Evolutionary conservation across 2,888 invertebrate genomes (phyloP).

Genomic region (Hydrotaea diabolus): DNA sequence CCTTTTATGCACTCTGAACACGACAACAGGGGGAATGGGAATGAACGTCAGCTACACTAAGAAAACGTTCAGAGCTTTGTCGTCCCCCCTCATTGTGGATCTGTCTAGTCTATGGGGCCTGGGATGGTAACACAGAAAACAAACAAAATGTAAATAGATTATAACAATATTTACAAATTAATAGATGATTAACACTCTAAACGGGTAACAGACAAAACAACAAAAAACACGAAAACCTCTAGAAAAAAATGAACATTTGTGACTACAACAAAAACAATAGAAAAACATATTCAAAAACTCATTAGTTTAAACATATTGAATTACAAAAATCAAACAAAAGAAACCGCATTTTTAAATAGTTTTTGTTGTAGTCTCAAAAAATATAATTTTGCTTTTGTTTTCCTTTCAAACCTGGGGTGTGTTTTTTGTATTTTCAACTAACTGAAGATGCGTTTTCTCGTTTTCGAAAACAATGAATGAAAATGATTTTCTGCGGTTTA

Average conservation of each 20-base stretch:
- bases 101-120: too few relatives aligned
- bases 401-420: neutral
- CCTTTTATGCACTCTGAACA: constrained; percentile 7
- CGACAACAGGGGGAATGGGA: neutral
- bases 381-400: neutral
- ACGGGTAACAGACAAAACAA: neutral
- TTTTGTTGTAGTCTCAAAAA: neutral
- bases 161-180: constrained; percentile 44
- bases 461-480: neutral
- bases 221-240: neutral
- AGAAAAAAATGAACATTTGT: neutral
- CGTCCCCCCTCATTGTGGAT: too few relatives aligned
- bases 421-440: neutral
- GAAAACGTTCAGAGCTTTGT: too few relatives aligned
- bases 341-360: constrained; percentile 18
- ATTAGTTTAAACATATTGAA: constrained; percentile 26
- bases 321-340: constrained; percentile 12
- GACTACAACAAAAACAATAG: constrained; percentile 14
- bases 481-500: constrained; percentile 8
- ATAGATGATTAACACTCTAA: constrained; percentile 30
- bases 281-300: neutral
- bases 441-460: constrained; percentile 11
- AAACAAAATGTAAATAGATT: constrained; percentile 23
- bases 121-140: neutral
- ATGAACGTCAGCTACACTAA: neutral